Base-by-base conservation (phyloP, 1,140 invertebrate genomes). In the Heterodera schachtii region DNA sequence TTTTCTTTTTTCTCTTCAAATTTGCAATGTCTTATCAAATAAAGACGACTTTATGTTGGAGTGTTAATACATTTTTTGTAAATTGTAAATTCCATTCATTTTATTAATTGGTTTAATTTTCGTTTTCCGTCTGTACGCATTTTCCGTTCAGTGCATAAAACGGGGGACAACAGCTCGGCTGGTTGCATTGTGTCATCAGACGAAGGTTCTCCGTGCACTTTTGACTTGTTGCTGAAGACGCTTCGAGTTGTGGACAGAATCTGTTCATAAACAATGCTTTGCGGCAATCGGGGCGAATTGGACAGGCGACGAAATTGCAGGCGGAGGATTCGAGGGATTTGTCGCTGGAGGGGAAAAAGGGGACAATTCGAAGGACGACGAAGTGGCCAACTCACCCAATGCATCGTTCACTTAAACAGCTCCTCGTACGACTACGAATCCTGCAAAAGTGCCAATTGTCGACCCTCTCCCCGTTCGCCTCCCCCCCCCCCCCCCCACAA, bases 261-360 rank as follows among this genome's bases (percentile, higher is more conserved):
- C 84, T 16, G 66, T 88, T 85, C n/a, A 80, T 69, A n/a, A 87
- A 84, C n/a, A 88, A 79, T 21, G 82, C 41, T 44, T 81, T 84
- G 7, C 71, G 79, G 74, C 88, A 89, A 16, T 81, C 71, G 19
- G 75, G 49, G 46, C 90, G 81, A 5, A 85, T 75, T 3, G 89
- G 89, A 82, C 88, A 89, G 3, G 87, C 84, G 46, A 87, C 21
- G 66, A 86, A 73, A 60, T 90, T 89, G 73, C 88, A 89, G 5
- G 84, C 86, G 19, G 67, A 75, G 75, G 89, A 89, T 64, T 89
- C 87, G 76, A 90, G 87, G 7, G 76, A 79, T 46, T 83, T 74
- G 46, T 84, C 87, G 8, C 87, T 88, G 82, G 80, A 88, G 74
- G 57, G 8, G 79, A 13, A 44, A 9, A 75, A 13, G 57, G 71